These are phyloP conservation scores for Epinephelus fuscoguttatus DNA, from an alignment of 2,113 vertebrate genomes.

Conservation along the genomic window DNA sequence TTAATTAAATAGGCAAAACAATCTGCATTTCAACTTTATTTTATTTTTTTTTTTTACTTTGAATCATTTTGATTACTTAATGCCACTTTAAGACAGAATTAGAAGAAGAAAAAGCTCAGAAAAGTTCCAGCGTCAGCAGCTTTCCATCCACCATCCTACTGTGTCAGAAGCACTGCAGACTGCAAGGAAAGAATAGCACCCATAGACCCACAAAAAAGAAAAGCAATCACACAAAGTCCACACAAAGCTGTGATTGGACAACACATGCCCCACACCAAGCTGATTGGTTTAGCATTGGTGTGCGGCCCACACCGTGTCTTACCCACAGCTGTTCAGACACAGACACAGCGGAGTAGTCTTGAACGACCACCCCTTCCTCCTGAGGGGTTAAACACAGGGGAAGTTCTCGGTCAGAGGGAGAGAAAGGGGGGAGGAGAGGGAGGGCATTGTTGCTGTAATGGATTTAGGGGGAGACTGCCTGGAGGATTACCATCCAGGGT, in stretches of 20 bases:
- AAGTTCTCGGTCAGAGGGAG: conserved; percentile 50
- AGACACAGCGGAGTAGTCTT: conserved; percentile 82
- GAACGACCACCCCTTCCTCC: conserved; percentile 88
- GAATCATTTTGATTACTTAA: conserved; percentile 1
- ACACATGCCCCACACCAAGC: conserved; percentile 16
- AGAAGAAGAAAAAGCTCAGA: conserved; percentile 17
- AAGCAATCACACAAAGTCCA: conserved; percentile 39
- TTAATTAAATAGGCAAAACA: neutral
- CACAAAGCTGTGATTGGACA: conserved; percentile 43
- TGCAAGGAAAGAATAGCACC: neutral
- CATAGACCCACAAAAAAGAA: conserved; percentile 9
- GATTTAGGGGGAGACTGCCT: conserved; percentile 53
- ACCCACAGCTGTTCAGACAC: conserved; percentile 92
- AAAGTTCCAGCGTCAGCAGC: neutral
- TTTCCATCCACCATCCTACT: neutral
- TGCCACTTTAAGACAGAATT: conserved; percentile 2
- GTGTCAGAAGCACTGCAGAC: neutral
- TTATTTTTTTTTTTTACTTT: neutral
- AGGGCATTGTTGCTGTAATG: conserved; percentile 54
- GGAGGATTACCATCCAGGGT: conserved; percentile 58
- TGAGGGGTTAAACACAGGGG: conserved; percentile 87
- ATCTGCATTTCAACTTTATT: neutral
- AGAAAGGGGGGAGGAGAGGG: neutral
- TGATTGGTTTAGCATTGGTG: conserved; percentile 28
- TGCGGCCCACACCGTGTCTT: conserved; percentile 81